Base-by-base conservation (phyloP, 2,888 invertebrate genomes). In the Agrotis clavis region DNA sequence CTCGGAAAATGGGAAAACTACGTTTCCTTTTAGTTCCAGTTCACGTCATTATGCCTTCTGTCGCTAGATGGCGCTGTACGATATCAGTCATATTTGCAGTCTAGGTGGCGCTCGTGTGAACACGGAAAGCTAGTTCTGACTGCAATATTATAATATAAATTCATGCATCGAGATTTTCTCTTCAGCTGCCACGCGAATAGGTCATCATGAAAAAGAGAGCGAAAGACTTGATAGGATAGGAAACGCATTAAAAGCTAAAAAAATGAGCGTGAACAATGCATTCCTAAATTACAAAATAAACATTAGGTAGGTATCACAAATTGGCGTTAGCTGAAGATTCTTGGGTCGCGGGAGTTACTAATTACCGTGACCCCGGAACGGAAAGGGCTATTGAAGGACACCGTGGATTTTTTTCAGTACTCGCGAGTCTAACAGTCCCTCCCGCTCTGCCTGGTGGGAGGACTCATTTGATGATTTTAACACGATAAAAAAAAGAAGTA, bases 1-100 rank as follows among this genome's bases (percentile, higher is more conserved):
- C 45, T 48, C 57, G 64, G 59, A 11, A 30, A 51, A 65, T 16
- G 1, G 13, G 13, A 53, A 57, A 57, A 79, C 53, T 48, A n/a
- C 14, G 9, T 6, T 19, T 19, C 2, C 4, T 0, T 13, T 16
- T 19, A 14, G 4, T 51, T 21, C 14, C n/a, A 13, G 25, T 6
- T 0, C 35, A 16, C 35, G 48, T 11, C 13, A 16, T 3, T 0
- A 18, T n/a, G 1, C 45, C 30, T 47, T 9, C 30, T 11, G 9
- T 56, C 30, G 18, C 41, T 68, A 74, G 83, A 48, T 83, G 61
- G 56, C 81, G 50, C 21, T 54, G 16, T 54, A 11, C 13, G 11
- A 5, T 7, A 18, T 25, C 2, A 30, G 71, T 59, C n/a, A 0
- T 9, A 14, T 11, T 13, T 1, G 1, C 11, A 25, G 21, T 9